phyloP scores from a whole-genome alignment of 2,888 invertebrate species.

The Epistrophe eligans region DNA sequence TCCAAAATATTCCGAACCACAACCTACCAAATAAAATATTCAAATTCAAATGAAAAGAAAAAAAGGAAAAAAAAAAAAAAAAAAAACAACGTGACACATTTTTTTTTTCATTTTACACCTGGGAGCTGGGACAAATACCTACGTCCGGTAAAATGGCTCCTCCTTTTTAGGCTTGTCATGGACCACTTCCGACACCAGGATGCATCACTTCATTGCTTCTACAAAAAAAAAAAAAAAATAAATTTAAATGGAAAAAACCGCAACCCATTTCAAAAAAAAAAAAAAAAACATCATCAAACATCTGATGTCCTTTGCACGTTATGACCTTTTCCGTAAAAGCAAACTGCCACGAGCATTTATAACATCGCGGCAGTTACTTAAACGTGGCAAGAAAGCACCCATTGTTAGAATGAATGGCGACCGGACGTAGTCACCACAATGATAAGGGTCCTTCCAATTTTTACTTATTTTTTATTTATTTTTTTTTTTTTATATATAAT shows the following conservation, averaged over 20 bases:
- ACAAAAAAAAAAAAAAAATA: conserved; percentile 13
- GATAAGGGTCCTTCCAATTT: conserved; percentile 57
- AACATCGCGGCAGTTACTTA: conserved; percentile 73
- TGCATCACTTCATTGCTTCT: conserved; percentile 58
- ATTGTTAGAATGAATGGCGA: conserved; percentile 64
- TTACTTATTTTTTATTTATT: conserved; percentile 47
- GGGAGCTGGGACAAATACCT: conserved; percentile 60
- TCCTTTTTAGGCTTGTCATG: conserved; percentile 55
- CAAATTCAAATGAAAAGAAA: conserved; percentile 27
- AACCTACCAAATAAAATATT: conserved; percentile 21
- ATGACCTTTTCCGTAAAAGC: conserved; percentile 69
- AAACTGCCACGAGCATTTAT: conserved; percentile 73
- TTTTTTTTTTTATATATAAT: conserved; percentile 52
- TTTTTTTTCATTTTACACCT: conserved; percentile 36
- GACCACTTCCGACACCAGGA: conserved; percentile 68
- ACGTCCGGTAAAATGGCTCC: conserved; percentile 46
- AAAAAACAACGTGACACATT: conserved; percentile 4
- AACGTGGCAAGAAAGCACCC: conserved; percentile 40
- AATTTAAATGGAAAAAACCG: not conserved
- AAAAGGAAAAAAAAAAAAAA: conserved; percentile 28
- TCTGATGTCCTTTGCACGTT: conserved; percentile 72
- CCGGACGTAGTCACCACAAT: conserved; percentile 61
- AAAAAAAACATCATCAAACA: conserved; percentile 51
- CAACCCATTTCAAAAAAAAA: conserved; percentile 35
- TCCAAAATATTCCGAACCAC: not conserved